Conservation (phyloP, 1,140 invertebrate species). For the Hylaeus volcanicus region DNA sequence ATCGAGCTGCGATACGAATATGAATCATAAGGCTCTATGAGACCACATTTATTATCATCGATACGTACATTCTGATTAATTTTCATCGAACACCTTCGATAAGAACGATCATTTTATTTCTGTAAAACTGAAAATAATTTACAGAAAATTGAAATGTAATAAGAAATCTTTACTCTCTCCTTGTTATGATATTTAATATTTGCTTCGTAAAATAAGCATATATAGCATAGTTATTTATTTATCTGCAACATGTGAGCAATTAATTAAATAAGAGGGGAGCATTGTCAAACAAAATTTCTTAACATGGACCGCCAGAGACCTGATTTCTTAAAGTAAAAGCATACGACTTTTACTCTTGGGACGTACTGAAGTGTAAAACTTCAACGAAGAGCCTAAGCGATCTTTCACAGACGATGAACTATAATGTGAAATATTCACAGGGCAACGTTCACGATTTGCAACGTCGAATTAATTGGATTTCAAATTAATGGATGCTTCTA, state of each 20-base stretch:
- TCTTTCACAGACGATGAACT: background rate
- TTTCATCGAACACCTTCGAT: background rate
- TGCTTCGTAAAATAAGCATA: background rate
- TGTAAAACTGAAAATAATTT: background rate
- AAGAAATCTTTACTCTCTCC: background rate
- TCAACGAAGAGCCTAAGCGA: background rate
- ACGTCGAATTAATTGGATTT: background rate
- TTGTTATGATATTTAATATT: background rate
- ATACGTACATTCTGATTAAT: background rate
- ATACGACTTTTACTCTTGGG: constrained; percentile 12
- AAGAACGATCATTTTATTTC: background rate
- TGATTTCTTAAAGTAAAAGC: constrained; percentile 38
- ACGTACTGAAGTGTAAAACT: constrained; percentile 30
- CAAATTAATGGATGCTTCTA: background rate
- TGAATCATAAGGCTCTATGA: background rate
- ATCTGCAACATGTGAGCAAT: too few relatives aligned
- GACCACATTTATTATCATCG: background rate
- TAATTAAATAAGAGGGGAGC: background rate
- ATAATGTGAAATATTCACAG: background rate
- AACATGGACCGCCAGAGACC: background rate
- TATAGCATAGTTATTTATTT: too few relatives aligned
- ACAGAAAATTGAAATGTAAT: background rate
- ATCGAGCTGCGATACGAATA: background rate
- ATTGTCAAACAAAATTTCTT: background rate
- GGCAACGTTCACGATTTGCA: background rate